Evolutionary conservation across 2,113 vertebrate genomes (phyloP), one percentile per base, ranked within the genome.

Genomic region (Megalops atlanticus): DNA sequence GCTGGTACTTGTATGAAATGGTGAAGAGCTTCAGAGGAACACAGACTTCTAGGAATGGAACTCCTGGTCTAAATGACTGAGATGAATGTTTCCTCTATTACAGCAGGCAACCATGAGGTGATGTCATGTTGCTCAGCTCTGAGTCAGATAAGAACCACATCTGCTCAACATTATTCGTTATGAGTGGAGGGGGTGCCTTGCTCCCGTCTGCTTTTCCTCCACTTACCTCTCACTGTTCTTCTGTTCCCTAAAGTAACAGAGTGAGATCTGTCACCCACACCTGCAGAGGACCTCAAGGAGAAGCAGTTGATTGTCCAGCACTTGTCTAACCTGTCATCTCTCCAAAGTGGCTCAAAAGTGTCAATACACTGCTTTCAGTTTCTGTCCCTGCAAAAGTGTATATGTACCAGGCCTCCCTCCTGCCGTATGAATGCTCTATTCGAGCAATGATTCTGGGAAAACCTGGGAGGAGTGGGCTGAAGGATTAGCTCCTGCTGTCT

Each of bases 141-240:
- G 43, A 76, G 78, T 76, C 78, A 83, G 58, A 80, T 80, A 80
- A 83, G 73, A 78, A 75, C n/a, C 78, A 80, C 82, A 70, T 76
- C 43, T 80, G 78, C 74, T 76, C 40, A 47, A 52, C 58, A 79
- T 80, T 80, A 80, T 69, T 64, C 45, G n/a, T 74, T 35, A 71
- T 64, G 76, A 77, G 49, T 64, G 76, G 36, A 64, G 76, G 27
- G 64, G 40, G 64, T 38, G 41, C 64, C 75, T 41, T n/a, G 12
- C 47, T 77, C 68, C 45, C 27, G 24, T 39, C 38, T 18, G 24
- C 75, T 16, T 43, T 38, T 33, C 21, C 15, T 14, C 31, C 81
- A 52, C 38, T 35, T 31, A 52, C n/a, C 74, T 49, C 74, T 49
- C 45, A 33, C 4, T 77, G 43, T 54, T 40, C 58, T n/a, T 36